Conservation (phyloP, 2,113 vertebrate genomes). For the Xenotilapia longispinis region DNA sequence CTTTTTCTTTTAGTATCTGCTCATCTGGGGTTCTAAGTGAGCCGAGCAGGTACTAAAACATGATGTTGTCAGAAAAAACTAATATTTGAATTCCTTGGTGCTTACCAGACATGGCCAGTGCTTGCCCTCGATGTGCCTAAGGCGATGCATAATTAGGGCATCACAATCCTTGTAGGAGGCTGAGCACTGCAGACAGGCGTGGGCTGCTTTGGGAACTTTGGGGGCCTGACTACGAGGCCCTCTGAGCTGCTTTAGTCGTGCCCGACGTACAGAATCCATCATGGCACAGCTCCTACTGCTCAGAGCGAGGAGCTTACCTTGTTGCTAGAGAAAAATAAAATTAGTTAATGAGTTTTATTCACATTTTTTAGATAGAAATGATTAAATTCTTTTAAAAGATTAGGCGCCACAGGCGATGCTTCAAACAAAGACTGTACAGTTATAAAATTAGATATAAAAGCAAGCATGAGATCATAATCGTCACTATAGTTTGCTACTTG, state of each 20-base stretch:
- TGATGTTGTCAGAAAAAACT: neutral
- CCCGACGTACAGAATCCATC: conserved; percentile 54
- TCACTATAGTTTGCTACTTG: neutral
- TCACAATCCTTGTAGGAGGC: conserved; percentile 71
- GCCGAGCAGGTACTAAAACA: neutral
- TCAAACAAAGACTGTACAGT: neutral
- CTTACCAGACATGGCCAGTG: conserved; percentile 79
- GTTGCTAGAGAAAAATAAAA: conserved; percentile 34
- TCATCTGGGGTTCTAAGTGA: neutral
- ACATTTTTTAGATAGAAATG: neutral
- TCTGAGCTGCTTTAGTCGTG: conserved; percentile 62
- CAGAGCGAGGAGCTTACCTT: conserved; percentile 20
- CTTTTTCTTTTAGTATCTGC: neutral
- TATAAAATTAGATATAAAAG: neutral
- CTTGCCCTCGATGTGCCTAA: conserved; percentile 75
- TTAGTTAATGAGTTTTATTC: neutral
- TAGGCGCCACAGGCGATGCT: neutral
- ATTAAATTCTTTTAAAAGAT: neutral
- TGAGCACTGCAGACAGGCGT: conserved; percentile 68
- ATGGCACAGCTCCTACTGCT: conserved; percentile 38
- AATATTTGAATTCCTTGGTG: neutral
- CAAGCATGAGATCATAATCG: neutral
- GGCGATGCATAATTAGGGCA: conserved; percentile 72
- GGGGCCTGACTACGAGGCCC: conserved; percentile 58
- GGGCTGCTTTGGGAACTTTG: conserved; percentile 52